phyloP scores from a whole-genome alignment of 2,888 invertebrate genomes.

The Epinotia demarniana region DNA sequence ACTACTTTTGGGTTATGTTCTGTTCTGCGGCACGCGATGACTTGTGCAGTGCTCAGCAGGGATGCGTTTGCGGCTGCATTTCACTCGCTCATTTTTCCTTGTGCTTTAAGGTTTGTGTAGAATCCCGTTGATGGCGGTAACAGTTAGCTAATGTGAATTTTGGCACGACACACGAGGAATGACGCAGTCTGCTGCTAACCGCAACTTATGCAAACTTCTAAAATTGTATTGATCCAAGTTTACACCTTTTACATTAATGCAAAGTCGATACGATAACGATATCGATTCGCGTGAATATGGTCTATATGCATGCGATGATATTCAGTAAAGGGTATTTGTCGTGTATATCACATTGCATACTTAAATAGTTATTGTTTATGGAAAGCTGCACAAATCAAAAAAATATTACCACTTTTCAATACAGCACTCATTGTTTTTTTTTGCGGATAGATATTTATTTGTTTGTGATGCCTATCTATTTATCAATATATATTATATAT shows the following conservation, averaged over 20 bases:
- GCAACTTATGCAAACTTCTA: slow-evolving; percentile 21
- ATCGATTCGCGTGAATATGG: slow-evolving; percentile 57
- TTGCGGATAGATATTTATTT: slow-evolving; percentile 37
- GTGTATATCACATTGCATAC: slow-evolving; percentile 46
- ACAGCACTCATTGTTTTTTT: slow-evolving; percentile 49
- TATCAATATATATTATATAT: slow-evolving; percentile 59
- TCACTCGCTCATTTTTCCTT: slow-evolving; percentile 59
- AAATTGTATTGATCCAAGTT: slow-evolving; percentile 1
- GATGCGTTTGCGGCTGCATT: slow-evolving; percentile 60
- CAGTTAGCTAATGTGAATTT: slow-evolving; percentile 46
- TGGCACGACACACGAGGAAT: slow-evolving; percentile 31
- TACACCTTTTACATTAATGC: slow-evolving; percentile 10
- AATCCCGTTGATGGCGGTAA: slow-evolving; percentile 18
- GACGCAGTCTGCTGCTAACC: slow-evolving; percentile 14
- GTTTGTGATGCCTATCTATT: slow-evolving; percentile 47
- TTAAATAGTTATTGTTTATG: slow-evolving; percentile 4
- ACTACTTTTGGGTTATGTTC: slow-evolving; percentile 41
- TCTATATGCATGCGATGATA: slow-evolving; percentile 61
- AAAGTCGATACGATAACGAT: slow-evolving; percentile 18
- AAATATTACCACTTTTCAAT: slow-evolving; percentile 47
- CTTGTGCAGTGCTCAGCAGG: slow-evolving; percentile 51
- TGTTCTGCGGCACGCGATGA: slow-evolving; percentile 50
- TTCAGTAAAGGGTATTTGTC: slow-evolving; percentile 56
- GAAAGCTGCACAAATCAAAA: slow-evolving; percentile 48
- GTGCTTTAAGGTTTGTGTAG: slow-evolving; percentile 52